phyloP scores from a whole-genome alignment of 1,140 invertebrate species.

The Drosophila pruinosa region DNA sequence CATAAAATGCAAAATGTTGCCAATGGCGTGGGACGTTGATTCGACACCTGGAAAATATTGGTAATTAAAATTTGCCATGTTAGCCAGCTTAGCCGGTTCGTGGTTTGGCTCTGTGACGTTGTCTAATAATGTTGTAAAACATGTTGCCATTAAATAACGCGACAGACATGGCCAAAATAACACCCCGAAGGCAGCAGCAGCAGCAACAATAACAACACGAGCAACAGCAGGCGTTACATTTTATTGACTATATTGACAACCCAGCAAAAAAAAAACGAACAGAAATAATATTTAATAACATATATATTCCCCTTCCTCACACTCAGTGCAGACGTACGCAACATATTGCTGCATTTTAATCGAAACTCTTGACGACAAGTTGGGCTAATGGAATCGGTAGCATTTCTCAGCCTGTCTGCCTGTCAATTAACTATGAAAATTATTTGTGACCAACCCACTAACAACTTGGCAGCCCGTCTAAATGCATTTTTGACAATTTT shows the following conservation, averaged over 20 bases:
- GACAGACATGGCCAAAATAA: conserved; percentile 48
- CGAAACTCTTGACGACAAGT: conserved; percentile 43
- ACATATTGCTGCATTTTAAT: not conserved
- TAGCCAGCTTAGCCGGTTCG: conserved; percentile 29
- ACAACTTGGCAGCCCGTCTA: conserved; percentile 21
- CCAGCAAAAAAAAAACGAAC: conserved; percentile 1
- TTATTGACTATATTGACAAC: conserved; percentile 21
- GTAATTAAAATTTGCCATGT: conserved; percentile 74
- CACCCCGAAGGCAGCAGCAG: conserved; percentile 45
- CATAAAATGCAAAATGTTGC: conserved; percentile 68
- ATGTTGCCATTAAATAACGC: conserved; percentile 68
- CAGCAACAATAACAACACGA: not conserved
- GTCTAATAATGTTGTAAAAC: conserved; percentile 80
- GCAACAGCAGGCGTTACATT: conserved; percentile 31
- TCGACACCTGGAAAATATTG: conserved; percentile 77
- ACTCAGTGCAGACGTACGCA: too few relatives aligned
- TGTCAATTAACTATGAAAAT: conserved; percentile 73
- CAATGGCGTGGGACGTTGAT: conserved; percentile 59
- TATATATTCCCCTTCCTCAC: not conserved
- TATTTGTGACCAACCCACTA: conserved; percentile 48
- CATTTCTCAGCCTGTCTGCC: conserved; percentile 38
- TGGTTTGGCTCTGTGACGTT: conserved; percentile 38
- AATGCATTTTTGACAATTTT: conserved; percentile 65
- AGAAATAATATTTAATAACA: conserved; percentile 1
- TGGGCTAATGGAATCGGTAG: conserved; percentile 65